Base-by-base conservation (phyloP, 2,113 vertebrate genomes). In the Pluvialis apricaria region DNA sequence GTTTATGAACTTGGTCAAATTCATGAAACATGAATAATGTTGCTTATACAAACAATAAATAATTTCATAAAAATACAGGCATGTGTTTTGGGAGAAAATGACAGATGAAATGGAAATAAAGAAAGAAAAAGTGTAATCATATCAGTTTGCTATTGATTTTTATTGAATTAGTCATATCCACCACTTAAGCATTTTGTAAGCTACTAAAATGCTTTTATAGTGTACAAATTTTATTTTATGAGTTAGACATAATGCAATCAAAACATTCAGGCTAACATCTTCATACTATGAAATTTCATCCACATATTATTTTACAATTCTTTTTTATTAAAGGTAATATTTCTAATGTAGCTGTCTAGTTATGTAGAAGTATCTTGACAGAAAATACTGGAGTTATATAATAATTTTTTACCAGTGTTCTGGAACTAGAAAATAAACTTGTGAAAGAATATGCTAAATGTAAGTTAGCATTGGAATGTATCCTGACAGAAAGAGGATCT, bases 221-320 rank as follows among this genome's bases (percentile, higher is more conserved):
- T 98, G 97, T 98, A 99, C 98, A 99, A 99, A 98, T 99, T 98
- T 98, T 97, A 98, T 99, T 98, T 98, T 97, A 97, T 98, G 98
- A 98, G 97, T 98, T 98, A 70, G 73, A 97, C 93, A 96, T 98
- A 99, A 99, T 99, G 97, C 97, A 98, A 98, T 98, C 98, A 98
- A 97, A 97, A 94, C 98, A 98, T 98, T 98, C 98, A 98, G 98
- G 97, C 97, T 96, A 93, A 95, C 97, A 85, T 98, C 96, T 97
- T 97, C 93, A 73, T 97, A 94, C 95, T 97, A 97, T 98, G 97
- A 98, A 97, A 98, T 99, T 98, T 97, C 96, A 98, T 98, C 98
- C 98, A 97, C 90, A 55, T 98, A 92, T 57, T 97, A 95, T 97
- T 89, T 90, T 65, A 36, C 34, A 60, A 36, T 91, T 62, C 13